Evolutionary conservation across 2,888 invertebrate genomes (phyloP).

Genomic region (Macrophya annulata): DNA sequence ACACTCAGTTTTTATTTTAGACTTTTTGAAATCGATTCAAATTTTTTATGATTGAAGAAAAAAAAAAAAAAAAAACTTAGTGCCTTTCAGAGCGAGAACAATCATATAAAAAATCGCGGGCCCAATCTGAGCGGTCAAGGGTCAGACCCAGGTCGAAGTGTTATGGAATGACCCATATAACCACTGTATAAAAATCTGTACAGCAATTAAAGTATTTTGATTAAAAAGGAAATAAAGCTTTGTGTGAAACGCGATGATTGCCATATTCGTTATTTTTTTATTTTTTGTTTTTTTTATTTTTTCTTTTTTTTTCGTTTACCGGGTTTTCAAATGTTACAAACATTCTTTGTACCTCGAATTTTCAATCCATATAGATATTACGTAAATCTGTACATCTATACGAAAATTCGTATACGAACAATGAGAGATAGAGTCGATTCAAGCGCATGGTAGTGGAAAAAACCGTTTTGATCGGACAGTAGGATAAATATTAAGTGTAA

Average conservation of each 20-base stretch:
- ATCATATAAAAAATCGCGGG: no score
- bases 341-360: not conserved
- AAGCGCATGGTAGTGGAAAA: not conserved
- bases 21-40: no score
- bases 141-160: no score
- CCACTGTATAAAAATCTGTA: not conserved
- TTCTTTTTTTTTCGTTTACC: not conserved
- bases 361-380: not conserved
- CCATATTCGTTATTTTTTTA: not conserved
- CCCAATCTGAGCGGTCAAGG: no score
- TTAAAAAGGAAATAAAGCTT: not conserved
- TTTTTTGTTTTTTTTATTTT: not conserved
- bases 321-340: not conserved
- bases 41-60: no score
- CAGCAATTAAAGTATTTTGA: not conserved
- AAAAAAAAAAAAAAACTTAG: no score
- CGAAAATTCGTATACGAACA: not conserved
- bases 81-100: no score
- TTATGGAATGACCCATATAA: no score
- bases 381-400: not conserved
- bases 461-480: not conserved
- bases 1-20: no score
- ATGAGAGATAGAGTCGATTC: not conserved
- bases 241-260: not conserved
- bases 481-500: not conserved